Base-by-base conservation (phyloP, 2,113 vertebrate genomes). In the Poicephalus meyeri region DNA sequence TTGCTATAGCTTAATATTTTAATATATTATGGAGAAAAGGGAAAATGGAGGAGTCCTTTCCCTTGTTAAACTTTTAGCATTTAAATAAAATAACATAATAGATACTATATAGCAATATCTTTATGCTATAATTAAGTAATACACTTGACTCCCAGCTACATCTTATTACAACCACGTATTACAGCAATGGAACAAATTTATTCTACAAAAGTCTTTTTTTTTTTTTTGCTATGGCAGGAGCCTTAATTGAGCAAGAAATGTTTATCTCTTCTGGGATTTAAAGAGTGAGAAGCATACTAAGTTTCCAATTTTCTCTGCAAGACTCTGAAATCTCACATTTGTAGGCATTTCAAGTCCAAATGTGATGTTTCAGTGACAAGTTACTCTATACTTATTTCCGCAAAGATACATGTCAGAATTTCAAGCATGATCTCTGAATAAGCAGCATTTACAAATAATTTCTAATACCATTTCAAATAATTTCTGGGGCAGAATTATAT, bases 171-270 rank as follows among this genome's bases (percentile, higher is more conserved):
- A 65, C 11, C 37, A 78, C 11, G 53, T 89, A 60, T 90, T 90
- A 82, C 35, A 91, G 68, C 1, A 4, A 85, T 50, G 0, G 4
- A 93, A 92, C 29, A 93, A 91, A 94, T 82, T 85, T 93, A 93
- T 95, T 90, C 66, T 78, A 84, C 41, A 72, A 31, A 68, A 87
- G 7, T 37, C 6, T 4, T 50, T 28, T 28, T 18, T 56, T 31
- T 78, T 82, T 91, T 94, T 92, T 93, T 92, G 35, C 46, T 74
- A 65, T 72, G 44, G 33, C 50, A 92, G 55, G 60, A 95, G 74
- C 60, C 77, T 96, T 96, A 95, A 97, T 86, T 96, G 92, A 96
- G 89, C 80, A 95, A 93, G 93, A 95, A 95, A 95, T 94, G 33
- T 87, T 95, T 95, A 17, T 96, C 58, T 91, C 92, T 93, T 92